Base-by-base conservation (phyloP, 2,888 invertebrate genomes). In the Lysandra bellargus region DNA sequence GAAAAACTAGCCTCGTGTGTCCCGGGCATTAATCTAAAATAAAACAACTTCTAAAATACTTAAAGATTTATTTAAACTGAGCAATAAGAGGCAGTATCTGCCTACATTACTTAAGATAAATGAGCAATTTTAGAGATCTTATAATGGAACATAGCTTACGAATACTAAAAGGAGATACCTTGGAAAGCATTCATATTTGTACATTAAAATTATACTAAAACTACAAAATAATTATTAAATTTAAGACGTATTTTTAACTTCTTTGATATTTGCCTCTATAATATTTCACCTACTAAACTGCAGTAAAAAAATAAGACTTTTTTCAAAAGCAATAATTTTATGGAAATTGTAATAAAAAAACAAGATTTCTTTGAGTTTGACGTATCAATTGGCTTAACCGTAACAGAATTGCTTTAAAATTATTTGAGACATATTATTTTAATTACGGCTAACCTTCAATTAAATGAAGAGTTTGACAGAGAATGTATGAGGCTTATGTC, bases 121-220 rank as follows among this genome's bases (percentile, higher is more conserved):
- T 87, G 87, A 90, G 88, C 88, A 88, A 88, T 84, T 78, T 37
- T 84, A 86, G 94, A 93, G 93, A 94, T 93, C 93, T 92, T 88
- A 88, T 82, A 84, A 86, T 88, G 91, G 92, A 89, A 93, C 88
- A 84, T 84, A 85, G 83, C 85, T 87, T 87, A 86, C 30, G 82
- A 84, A 84, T 84, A 86, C 85, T 85, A 86, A 82, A 84, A 85
- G 86, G 94, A 94, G 94, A 94, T 94, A 92, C 94, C 88, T 92
- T 92, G 94, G 94, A 94, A 94, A 94, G 94, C 94, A 90, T 90
- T 87, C 87, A 86, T 81, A 79, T 91, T 92, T 92, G 91, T 91
- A 91, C 92, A 91, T 86, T 33, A 75, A 40, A 78, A 80, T 72
- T 80, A 80, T 40, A 78, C 79, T 49, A 40, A 75, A 23, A 78